Conservation (phyloP, 2,113 vertebrate genomes). For the Pedetes capensis region DNA sequence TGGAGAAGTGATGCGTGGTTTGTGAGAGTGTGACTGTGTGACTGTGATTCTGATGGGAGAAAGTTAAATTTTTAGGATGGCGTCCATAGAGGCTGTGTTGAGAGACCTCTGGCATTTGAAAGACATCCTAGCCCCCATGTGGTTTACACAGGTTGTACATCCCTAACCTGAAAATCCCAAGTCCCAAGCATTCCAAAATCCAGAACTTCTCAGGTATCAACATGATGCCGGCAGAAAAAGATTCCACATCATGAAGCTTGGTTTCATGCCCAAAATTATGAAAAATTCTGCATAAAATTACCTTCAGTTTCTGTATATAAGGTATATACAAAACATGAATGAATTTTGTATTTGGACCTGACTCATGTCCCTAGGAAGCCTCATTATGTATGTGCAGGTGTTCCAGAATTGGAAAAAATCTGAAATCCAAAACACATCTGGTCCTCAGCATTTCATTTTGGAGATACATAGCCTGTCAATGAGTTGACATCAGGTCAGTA, state of each 20-base stretch:
- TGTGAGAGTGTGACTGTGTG: neutral
- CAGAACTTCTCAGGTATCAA: neutral
- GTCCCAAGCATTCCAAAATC: neutral
- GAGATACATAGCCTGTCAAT: neutral
- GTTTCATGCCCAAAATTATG: neutral
- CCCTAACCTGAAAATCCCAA: too few species aligned
- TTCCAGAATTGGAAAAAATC: neutral
- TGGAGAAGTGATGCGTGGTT: neutral
- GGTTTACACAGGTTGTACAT: neutral
- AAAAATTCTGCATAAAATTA: neutral
- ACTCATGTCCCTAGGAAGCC: neutral
- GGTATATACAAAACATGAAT: neutral
- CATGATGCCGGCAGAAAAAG: neutral
- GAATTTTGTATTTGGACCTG: neutral
- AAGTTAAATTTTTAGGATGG: neutral
- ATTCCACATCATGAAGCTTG: neutral
- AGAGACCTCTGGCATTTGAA: neutral
- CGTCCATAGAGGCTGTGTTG: fast-evolving
- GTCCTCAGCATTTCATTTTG: neutral
- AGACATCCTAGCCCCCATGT: neutral
- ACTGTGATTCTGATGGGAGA: neutral
- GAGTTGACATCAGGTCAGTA: neutral
- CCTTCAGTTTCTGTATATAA: neutral
- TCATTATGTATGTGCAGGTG: neutral
- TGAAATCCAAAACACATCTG: neutral